Evolutionary conservation across 1,140 invertebrate genomes (phyloP).

Genomic region (Phymastichus coffea): DNA sequence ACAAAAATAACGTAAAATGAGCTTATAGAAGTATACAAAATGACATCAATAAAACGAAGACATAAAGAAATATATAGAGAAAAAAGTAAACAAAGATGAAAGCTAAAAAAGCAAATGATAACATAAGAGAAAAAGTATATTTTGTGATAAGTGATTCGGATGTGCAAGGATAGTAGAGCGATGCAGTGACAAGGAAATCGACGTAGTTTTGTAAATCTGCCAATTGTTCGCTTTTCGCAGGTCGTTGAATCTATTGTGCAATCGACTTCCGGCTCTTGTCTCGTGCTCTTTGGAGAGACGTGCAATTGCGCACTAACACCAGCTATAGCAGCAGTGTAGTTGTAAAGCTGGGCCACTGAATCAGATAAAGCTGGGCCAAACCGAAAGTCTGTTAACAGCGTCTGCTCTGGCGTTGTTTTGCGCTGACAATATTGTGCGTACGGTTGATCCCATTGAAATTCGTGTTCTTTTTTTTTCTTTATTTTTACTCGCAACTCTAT

Average conservation of each 20-base stretch:
- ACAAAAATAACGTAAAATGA: too few species aligned
- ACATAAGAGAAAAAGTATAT: too few species aligned
- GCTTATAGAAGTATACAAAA: too few species aligned
- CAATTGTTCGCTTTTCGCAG: conserved; percentile 6
- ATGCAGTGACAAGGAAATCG: neutral
- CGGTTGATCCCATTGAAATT: neutral
- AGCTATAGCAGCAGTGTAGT: neutral
- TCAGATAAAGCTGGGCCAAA: neutral
- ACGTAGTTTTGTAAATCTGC: conserved; percentile 4
- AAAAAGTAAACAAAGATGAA: too few species aligned
- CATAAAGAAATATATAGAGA: too few species aligned
- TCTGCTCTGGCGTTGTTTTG: neutral
- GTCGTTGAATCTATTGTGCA: neutral
- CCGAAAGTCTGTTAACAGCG: conserved; percentile 10
- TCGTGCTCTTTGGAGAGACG: too few species aligned
- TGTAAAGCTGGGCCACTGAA: neutral
- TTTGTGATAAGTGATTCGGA: too few species aligned
- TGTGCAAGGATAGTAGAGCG: neutral
- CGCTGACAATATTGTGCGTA: conserved; percentile 3
- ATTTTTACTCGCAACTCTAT: too few species aligned
- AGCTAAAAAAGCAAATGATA: too few species aligned
- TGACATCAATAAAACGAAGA: too few species aligned
- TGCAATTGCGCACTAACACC: neutral
- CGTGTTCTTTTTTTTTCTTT: neutral
- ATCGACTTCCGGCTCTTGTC: too few species aligned